Evolutionary conservation across 2,113 vertebrate genomes (phyloP), one percentile per base, ranked within the genome.

Genomic region (Balaeniceps rex): DNA sequence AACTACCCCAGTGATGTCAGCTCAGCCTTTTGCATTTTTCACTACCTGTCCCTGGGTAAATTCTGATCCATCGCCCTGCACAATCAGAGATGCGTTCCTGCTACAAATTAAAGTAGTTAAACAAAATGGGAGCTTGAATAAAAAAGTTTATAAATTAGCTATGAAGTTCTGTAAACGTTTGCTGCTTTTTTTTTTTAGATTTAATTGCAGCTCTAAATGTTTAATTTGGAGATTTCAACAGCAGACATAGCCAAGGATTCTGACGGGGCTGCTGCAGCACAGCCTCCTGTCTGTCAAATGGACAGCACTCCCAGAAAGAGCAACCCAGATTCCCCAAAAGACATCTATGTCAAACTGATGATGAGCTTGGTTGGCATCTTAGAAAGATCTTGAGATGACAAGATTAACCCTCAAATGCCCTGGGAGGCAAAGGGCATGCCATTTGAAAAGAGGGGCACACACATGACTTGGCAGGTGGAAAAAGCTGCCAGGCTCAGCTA

Each of bases 141-240:
- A 55, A 90, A 91, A 75, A 92, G 75, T 97, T 98, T 98, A 97
- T 98, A 96, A 98, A 98, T 98, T 98, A 98, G 92, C 97, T 97
- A 97, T 97, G 97, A 98, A 95, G 92, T 88, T 96, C 94, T 96
- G 93, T 97, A 98, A 98, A 98, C 88, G 93, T 71, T 97, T 97
- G 83, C 92, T 94, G 88, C 31, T 58, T 89, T 86, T 66, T 95
- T 94, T 69, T 95, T 96, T 70, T 5, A 34, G 15, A 94, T 97
- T 97, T 98, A 98, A 98, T 98, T 98, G 97, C 83, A 66, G 81
- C 87, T 98, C 92, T 97, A 96, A 98, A 98, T 98, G 97, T 98
- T 98, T 98, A 97, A 98, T 98, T 97, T 6, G 3, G 81, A 93
- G 89, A 71, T 75, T 87, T 96, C 66, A 87, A 61, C 88, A 88